Conservation (phyloP, 2,797 vertebrate species). For the Sebastes umbrosus region DNA sequence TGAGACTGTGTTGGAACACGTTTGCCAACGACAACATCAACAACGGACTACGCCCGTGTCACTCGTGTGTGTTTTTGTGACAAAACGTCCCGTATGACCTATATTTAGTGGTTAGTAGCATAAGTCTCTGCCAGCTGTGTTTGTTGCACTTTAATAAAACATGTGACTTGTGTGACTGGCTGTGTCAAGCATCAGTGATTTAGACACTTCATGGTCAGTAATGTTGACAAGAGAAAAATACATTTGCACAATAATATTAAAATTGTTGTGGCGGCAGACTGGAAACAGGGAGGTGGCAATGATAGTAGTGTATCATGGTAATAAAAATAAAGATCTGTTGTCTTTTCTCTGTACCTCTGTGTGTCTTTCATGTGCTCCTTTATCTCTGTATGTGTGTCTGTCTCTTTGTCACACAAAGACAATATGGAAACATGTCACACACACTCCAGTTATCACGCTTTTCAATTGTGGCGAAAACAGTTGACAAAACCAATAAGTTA, state of each 20-base stretch:
- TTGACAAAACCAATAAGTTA: conserved; percentile 9
- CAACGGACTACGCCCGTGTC: no score
- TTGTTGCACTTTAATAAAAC: neutral
- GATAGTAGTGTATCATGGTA: neutral
- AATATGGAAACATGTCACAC: neutral
- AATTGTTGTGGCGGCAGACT: neutral
- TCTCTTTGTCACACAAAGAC: neutral
- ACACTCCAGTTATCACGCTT: neutral
- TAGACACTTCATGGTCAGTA: neutral
- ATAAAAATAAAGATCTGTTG: neutral
- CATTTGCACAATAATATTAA: neutral
- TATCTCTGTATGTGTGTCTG: neutral
- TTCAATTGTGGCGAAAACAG: neutral
- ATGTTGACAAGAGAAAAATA: neutral
- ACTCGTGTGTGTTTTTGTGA: no score
- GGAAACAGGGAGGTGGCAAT: neutral
- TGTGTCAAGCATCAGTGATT: neutral
- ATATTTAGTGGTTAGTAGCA: neutral
- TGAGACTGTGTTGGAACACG: no score
- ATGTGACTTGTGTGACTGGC: neutral
- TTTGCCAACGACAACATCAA: no score
- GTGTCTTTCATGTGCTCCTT: neutral
- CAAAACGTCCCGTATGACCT: neutral
- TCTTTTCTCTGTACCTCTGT: neutral
- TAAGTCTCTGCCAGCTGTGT: neutral